Base-by-base conservation (phyloP, 2,797 vertebrate genomes). In the Microhierax caerulescens region DNA sequence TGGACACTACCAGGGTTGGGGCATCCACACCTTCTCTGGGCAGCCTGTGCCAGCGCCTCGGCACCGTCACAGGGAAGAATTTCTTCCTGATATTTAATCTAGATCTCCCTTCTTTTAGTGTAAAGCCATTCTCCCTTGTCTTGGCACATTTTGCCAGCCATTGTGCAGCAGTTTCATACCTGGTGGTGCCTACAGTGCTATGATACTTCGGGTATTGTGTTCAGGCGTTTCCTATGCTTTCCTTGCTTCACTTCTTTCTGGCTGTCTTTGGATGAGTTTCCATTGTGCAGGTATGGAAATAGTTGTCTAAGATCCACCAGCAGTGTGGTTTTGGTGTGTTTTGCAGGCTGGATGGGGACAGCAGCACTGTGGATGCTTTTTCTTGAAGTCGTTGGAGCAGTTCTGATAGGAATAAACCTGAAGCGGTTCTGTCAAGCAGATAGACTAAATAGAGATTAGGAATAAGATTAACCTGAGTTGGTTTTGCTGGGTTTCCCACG, bases 261-360 rank as follows among this genome's bases (percentile, higher is more conserved):
- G 14, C 28, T 74, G 9, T 23, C 39, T 91, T n/a, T n/a, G 43
- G 25, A 9, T 5, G 27, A 45, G 5, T 28, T 84, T 81, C 10
- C 1, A 2, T 77, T 0, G 0, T 32, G 28, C 13, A 88, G 43
- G 13, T 45, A 21, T 50, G 13, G 60, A 60, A 51, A 37, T 7
- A 37, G n/a, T 83, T 28, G 23, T 43, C 34, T 4, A 5, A 85
- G 8, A 20, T 76, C 28, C 64, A 39, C 5, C 50, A 41, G 18
- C 8, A 64, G 48, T 5, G 39, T 39, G 39, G 5, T 2, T 27
- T 69, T 1, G 0, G 16, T 73, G 34, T 2, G 0, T 50, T 34
- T 43, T 73, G 54, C 48, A 53, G 57, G n/a, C 53, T 74, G 53
- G 39, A 2, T 60, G 83, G 39, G 17, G 34, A 50, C 28, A 50